Base-by-base conservation (phyloP, 1,140 invertebrate genomes). In the Trichonephila clavipes region DNA sequence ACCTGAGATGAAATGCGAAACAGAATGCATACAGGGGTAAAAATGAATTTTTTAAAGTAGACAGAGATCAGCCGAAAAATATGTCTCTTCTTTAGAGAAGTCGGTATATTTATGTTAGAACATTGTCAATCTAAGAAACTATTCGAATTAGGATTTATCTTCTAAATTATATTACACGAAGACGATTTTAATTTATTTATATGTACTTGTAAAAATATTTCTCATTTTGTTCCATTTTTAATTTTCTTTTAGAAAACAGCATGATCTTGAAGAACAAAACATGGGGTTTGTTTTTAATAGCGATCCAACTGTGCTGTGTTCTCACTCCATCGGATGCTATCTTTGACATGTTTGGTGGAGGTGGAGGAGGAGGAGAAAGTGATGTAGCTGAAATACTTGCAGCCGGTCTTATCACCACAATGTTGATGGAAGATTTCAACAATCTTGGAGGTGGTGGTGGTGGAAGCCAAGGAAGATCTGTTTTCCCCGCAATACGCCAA, bases 361-460 rank as follows among this genome's bases (percentile, higher is more conserved):
- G 77, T 61, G 72, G 59, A 7, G 72, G 59, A 51, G 89, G 89
- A 40, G 89, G 89, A 21, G 14, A 28, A 0, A 34, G 66, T 1
- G 81, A 85, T 58, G 82, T 92, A 0, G 64, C 81, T 8, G 90
- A 92, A 69, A 92, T 92, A 10, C 51, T 92, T 24, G 90, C 90
- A 5, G 90, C 90, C 24, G 90, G 90, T 7, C 81, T 92, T 16
- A 92, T 92, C 58, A 92, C 90, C 21, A 66, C 44, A 12, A 64
- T 92, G 59, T 18, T 92, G 18, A 92, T 92, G 90, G 90, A 92
- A 69, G 82, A 92, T 16, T 64, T 44, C 14, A 3, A 12, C 24
- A 21, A 62, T 16, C 16, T 62, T 3, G 82, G 40, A 14, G 34
- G 72, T 18, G 72, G 72, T 40, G 72, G 72, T 77, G 72, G 72